These are phyloP conservation scores for Clitarchus hookeri DNA, from an alignment of 2,888 invertebrate genomes.

Conservation along the genomic window DNA sequence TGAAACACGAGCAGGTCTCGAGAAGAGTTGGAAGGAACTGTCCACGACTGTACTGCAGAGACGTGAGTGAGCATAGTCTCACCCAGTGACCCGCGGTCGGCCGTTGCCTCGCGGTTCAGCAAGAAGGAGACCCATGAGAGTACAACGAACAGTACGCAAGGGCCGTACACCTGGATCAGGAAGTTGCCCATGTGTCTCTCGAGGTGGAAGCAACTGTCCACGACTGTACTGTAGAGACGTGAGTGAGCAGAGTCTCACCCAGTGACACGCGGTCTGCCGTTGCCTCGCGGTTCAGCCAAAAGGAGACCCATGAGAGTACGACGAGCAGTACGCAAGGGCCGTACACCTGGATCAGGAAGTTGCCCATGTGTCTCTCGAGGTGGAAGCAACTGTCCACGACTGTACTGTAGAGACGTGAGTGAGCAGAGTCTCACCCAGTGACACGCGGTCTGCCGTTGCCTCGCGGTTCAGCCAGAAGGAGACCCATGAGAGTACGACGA, in stretches of 20 bases:
- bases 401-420: no score
- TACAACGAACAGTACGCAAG: conserved; percentile 81
- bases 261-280: conserved; percentile 81
- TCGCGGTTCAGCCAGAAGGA: conserved; percentile 85
- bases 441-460: conserved; percentile 81
- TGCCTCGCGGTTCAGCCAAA: conserved; percentile 84
- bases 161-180: conserved; percentile 83
- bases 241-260: no score
- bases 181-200: conserved; percentile 86
- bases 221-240: no score
- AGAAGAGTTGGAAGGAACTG: no score
- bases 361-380: conserved; percentile 81
- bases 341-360: conserved; percentile 84
- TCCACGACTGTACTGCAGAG: no score
- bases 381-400: no score
- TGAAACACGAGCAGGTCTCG: no score
- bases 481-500: conserved; percentile 87
- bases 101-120: conserved; percentile 83
- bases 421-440: conserved; percentile 62
- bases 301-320: conserved; percentile 86
- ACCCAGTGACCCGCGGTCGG: conserved; percentile 80
- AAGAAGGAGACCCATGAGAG: conserved; percentile 87
- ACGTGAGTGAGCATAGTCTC: no score
- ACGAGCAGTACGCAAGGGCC: conserved; percentile 82
- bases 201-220: no score